Conservation (phyloP, 2,797 vertebrate species). For the Gobionotothen gibberifrons region DNA sequence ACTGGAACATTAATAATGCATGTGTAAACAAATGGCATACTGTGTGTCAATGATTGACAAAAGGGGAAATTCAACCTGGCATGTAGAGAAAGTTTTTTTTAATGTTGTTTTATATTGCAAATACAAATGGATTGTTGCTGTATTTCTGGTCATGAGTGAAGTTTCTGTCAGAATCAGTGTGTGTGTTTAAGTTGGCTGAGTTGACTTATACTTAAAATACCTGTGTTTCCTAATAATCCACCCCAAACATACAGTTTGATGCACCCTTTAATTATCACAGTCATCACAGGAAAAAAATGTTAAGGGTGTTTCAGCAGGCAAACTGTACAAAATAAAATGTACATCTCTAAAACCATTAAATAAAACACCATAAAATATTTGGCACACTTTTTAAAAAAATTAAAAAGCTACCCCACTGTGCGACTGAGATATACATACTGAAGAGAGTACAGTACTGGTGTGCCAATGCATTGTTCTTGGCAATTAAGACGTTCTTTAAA, state of each 20-base stretch:
- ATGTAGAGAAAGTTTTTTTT: background rate
- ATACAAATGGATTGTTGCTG: constrained; percentile 4
- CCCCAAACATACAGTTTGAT: constrained; percentile 5
- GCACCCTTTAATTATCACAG: constrained; percentile 54
- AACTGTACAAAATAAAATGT: constrained; percentile 57
- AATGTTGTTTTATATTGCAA: constrained; percentile 32
- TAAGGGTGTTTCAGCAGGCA: constrained; percentile 22
- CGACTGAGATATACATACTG: constrained; percentile 9
- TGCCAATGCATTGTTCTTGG: constrained; percentile 25
- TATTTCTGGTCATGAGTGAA: background rate
- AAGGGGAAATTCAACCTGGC: constrained; percentile 1
- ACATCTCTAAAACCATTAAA: constrained; percentile 46
- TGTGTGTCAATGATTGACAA: background rate
- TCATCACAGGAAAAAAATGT: constrained; percentile 37
- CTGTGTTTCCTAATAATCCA: constrained; percentile 8
- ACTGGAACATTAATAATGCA: background rate
- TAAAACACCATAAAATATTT: constrained; percentile 34
- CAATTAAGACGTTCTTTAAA: constrained; percentile 15
- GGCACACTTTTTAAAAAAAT: constrained; percentile 35
- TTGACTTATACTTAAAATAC: background rate
- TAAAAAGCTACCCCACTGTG: constrained; percentile 21
- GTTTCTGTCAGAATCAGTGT: background rate
- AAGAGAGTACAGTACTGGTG: constrained; percentile 37
- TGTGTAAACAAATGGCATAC: background rate
- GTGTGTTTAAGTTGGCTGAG: background rate